phyloP scores from a whole-genome alignment of 2,888 invertebrate species.

The Beris chalybata region DNA sequence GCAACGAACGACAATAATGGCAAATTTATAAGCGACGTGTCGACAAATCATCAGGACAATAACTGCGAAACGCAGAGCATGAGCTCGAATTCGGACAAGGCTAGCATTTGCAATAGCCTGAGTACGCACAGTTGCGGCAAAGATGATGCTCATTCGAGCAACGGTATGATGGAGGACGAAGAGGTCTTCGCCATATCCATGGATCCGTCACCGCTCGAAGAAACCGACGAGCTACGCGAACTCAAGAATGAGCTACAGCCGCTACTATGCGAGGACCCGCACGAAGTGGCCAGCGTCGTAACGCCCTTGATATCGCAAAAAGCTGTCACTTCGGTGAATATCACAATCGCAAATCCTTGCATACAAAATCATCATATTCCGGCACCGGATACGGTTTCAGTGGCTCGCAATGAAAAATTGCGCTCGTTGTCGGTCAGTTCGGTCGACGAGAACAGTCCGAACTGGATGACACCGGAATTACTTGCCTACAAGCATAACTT shows the following conservation, averaged over 20 bases:
- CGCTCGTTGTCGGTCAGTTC: constrained; percentile 68
- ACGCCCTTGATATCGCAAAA: constrained; percentile 57
- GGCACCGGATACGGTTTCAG: constrained; percentile 61
- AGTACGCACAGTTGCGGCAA: constrained; percentile 37
- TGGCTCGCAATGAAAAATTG: constrained; percentile 34
- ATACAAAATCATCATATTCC: constrained; percentile 72
- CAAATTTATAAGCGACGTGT: constrained; percentile 11
- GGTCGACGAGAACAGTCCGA: constrained; percentile 72
- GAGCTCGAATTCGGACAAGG: constrained; percentile 60
- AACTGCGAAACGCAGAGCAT: constrained; percentile 59
- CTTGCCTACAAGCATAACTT: constrained; percentile 79
- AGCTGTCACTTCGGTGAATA: constrained; percentile 67
- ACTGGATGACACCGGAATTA: constrained; percentile 83
- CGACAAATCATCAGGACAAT: constrained; percentile 57
- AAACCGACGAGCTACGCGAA: constrained; percentile 52
- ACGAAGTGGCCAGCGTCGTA: constrained; percentile 49
- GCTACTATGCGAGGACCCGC: constrained; percentile 51
- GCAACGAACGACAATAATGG: constrained; percentile 30
- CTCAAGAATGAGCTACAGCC: constrained; percentile 56
- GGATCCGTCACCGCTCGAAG: constrained; percentile 42
- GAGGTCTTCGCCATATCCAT: constrained; percentile 40
- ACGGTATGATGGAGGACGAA: constrained; percentile 39
- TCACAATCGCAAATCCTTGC: constrained; percentile 72
- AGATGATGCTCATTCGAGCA: constrained; percentile 35
- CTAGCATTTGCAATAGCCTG: constrained; percentile 39